Evolutionary conservation across 2,113 vertebrate species (phyloP), one percentile per base, ranked within the genome.

Genomic region (Pluvialis apricaria): DNA sequence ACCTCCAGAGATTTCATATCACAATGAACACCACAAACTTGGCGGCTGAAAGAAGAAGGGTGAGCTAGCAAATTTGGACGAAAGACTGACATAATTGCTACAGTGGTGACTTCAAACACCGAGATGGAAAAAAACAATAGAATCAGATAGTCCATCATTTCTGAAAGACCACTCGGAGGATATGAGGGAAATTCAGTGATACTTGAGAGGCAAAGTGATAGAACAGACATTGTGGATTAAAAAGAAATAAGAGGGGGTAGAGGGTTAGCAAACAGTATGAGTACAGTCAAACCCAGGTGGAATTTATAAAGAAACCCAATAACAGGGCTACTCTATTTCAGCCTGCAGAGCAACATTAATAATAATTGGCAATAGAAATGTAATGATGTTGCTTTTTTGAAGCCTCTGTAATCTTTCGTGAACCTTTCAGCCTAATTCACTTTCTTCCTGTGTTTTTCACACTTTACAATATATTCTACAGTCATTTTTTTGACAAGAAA

Each of bases 171-270:
- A 11, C 29, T 93, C 2, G 1, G 76, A 95, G 80, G 55, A 80
- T 94, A 86, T 44, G 76, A 73, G 61, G 71, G 83, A 90, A 96
- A 44, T 92, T 52, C 75, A 58, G 76, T 44, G 77, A 96, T 64
- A 93, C 42, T 71, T 83, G 86, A 97, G 78, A 96, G 55, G 81
- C 31, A 92, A 90, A 96, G 90, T 92, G 71, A 87, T 60, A 86
- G 86, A 96, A 82, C 86, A 97, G 96, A 84, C 79, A 42, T 19
- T 42, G 66, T 36, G 61, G 77, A 88, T 92, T 94, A 88, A 68
- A 83, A 95, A 65, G 89, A 91, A 93, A 79, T 80, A 86, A 73
- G 80, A 92, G 49, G 34, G 32, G 80, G 21, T 5, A 71, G 49
- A 88, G 11, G 14, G 28, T 51, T 83, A 92, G 80, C 47, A 61